Base-by-base conservation (phyloP, 1,140 invertebrate species). In the Brachystomella parvula region DNA sequence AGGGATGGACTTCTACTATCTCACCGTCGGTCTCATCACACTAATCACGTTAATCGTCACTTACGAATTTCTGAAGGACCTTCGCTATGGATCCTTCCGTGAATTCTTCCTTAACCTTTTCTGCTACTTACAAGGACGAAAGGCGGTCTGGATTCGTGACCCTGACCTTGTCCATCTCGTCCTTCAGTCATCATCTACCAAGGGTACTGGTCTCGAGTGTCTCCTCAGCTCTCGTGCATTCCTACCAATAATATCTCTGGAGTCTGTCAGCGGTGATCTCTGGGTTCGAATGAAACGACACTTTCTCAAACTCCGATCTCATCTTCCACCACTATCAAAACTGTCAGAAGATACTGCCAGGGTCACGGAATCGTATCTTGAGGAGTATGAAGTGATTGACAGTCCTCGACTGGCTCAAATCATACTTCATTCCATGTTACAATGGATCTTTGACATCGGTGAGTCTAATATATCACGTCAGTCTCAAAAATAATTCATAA, bases 21-120 rank as follows among this genome's bases (percentile, higher is more conserved):
- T n/a, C n/a, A n/a, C n/a, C n/a, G n/a, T n/a, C n/a, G n/a, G n/a
- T n/a, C n/a, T n/a, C n/a, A n/a, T n/a, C n/a, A n/a, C n/a, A n/a
- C n/a, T n/a, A n/a, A n/a, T n/a, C n/a, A n/a, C n/a, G n/a, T n/a
- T n/a, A n/a, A n/a, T n/a, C n/a, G n/a, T n/a, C n/a, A n/a, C n/a
- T n/a, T n/a, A n/a, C n/a, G n/a, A n/a, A n/a, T 19, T 58, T 28
- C 26, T 28, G 9, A 63, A 63, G 31, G 17, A 21, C 9, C 12
- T 63, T n/a, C 61, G 61, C n/a, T 63, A 63, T 28, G 61, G 61
- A 33, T 47, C 44, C 9, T 39, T n/a, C 12, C 24, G 62, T n/a
- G 44, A 56, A 21, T 3, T 64, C 26, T 30, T 64, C 24, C 12
- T 64, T 6, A 64, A 64, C 28, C 17, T 53, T 2, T 58, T 64